Percentiles rank a stretch among this genome's conserved stretches.
phyloP scores from a whole-genome alignment of 2,113 vertebrate genomes.

The Anhinga anhinga region DNA sequence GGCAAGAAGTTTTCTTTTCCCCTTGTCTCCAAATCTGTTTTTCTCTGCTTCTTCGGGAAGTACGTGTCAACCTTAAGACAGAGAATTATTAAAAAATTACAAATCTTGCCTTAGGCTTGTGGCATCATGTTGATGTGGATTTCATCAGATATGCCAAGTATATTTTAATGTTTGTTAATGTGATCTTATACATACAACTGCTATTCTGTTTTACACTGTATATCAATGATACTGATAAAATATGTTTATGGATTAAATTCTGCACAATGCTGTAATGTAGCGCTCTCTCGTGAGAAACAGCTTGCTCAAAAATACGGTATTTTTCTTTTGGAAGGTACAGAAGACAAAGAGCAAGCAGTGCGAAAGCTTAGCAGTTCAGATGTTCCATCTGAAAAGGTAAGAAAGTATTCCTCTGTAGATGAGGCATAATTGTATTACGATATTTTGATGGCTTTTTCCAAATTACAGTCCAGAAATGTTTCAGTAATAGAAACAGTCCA shows the following conservation, averaged over 20 bases:
- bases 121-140: not conserved
- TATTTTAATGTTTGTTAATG: not conserved
- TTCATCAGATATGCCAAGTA: not conserved
- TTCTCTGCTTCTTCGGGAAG: not conserved
- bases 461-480: not conserved
- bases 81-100: not conserved
- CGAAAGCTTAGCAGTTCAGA: slow-evolving; percentile 72
- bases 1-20: not conserved
- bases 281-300: not conserved
- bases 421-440: not conserved
- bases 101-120: not conserved
- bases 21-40: not conserved
- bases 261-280: not conserved
- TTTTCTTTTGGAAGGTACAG: slow-evolving; percentile 70
- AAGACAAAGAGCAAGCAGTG: slow-evolving; percentile 74
- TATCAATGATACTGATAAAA: not conserved
- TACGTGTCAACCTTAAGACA: not conserved
- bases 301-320: not conserved
- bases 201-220: not conserved
- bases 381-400: slow-evolving; percentile 76
- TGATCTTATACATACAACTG: not conserved
- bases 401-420: not conserved
- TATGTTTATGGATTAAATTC: not conserved
- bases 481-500: not conserved
- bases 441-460: not conserved